phyloP scores from a whole-genome alignment of 1,140 invertebrate genomes.

The Zaprionus davidi region DNA sequence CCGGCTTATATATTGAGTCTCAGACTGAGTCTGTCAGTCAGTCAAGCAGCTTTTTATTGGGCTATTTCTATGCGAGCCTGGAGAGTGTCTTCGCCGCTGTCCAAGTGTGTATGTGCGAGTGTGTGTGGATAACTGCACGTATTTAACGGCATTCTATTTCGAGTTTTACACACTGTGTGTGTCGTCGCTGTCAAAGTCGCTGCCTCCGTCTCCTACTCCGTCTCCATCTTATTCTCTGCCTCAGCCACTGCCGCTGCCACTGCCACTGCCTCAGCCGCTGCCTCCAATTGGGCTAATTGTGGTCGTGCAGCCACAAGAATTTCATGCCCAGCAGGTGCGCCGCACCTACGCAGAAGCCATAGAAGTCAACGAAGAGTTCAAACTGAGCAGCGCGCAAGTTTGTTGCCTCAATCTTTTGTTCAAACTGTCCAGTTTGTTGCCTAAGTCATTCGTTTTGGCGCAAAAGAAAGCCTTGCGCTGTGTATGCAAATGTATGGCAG shows the following conservation, averaged over 20 bases:
- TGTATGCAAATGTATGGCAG: constrained; percentile 34
- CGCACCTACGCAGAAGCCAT: constrained; percentile 29
- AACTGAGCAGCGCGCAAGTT: constrained; percentile 29
- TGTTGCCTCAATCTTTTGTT: constrained; percentile 52
- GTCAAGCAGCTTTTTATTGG: constrained; percentile 72
- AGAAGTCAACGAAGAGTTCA: constrained; percentile 11
- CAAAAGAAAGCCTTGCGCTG: constrained; percentile 38
- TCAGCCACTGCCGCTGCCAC: not conserved
- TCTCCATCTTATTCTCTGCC: not conserved
- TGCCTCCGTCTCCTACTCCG: not conserved
- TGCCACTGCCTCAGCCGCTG: not conserved
- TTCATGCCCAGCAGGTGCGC: constrained; percentile 23
- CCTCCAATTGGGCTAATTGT: constrained; percentile 46
- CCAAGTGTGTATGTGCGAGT: constrained; percentile 9
- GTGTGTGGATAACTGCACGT: constrained; percentile 61
- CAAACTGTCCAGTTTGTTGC: constrained; percentile 32
- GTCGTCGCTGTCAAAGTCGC: constrained; percentile 14
- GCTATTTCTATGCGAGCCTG: constrained; percentile 61
- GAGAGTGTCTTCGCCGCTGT: constrained; percentile 13
- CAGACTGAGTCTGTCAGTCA: constrained; percentile 27
- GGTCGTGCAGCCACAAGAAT: constrained; percentile 10
- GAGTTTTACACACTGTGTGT: constrained; percentile 47
- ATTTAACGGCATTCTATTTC: constrained; percentile 68
- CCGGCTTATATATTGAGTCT: constrained; percentile 51
- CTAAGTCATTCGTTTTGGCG: constrained; percentile 48